phyloP scores from a whole-genome alignment of 2,113 vertebrate species.

The Spermophilus dauricus region DNA sequence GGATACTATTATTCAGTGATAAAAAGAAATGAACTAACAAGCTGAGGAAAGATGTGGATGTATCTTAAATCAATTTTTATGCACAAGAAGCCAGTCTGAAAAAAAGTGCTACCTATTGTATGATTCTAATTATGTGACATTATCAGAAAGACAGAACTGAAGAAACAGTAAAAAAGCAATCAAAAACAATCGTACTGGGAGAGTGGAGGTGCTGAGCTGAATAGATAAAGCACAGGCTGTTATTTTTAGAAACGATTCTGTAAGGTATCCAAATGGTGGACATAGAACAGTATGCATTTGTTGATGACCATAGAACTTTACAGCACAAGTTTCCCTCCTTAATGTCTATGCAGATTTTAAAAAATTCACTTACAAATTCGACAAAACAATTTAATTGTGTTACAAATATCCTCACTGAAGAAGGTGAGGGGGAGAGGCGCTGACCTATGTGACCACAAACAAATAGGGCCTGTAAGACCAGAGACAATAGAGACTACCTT shows the following conservation, averaged over 20 bases:
- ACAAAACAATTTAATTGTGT: not conserved
- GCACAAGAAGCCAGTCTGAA: not conserved
- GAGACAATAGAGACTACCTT: not conserved
- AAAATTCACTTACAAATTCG: not conserved
- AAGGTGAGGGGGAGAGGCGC: not conserved
- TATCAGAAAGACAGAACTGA: constrained; percentile 9
- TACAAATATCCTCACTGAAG: not conserved
- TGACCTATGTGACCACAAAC: not conserved
- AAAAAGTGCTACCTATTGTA: not conserved
- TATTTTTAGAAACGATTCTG: not conserved
- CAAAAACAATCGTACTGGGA: not conserved
- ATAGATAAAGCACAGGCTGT: not conserved
- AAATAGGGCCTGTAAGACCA: not conserved
- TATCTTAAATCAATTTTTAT: not conserved
- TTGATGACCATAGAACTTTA: not conserved
- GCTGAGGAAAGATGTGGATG: not conserved
- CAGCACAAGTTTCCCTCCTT: not conserved
- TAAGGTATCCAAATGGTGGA: not conserved
- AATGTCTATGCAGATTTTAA: not conserved
- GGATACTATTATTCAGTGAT: not conserved
- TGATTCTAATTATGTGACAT: not conserved
- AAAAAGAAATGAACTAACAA: not conserved
- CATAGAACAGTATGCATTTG: not conserved
- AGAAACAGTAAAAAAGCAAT: not conserved
- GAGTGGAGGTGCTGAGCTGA: not conserved